Evolutionary conservation across 1,140 invertebrate species (phyloP).

Genomic region (Bombus confusus): DNA sequence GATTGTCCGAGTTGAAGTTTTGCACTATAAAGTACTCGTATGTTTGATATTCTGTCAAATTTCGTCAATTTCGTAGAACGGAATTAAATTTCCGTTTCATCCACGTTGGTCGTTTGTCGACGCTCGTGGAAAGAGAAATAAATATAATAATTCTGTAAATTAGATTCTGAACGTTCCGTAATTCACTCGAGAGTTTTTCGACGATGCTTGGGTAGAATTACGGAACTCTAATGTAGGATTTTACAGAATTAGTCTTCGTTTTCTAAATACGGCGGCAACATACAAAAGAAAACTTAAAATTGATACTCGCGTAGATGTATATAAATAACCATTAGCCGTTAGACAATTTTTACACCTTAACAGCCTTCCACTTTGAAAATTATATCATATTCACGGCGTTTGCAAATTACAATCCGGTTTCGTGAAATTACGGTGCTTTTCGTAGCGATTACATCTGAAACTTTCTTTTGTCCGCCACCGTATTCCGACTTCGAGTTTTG

Average conservation of each 20-base stretch:
- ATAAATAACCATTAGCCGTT: neutral
- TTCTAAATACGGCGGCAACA: neutral
- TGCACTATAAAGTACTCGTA: too few species aligned
- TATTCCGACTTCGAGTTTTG: neutral
- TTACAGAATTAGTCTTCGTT: neutral
- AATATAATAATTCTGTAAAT: too few species aligned
- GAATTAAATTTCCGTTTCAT: too few species aligned
- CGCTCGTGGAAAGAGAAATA: too few species aligned
- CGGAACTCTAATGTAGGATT: neutral
- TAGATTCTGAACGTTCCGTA: too few species aligned
- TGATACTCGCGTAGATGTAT: neutral
- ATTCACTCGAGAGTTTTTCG: too few species aligned
- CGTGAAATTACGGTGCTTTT: neutral
- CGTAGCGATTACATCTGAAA: neutral
- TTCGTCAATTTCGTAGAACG: too few species aligned
- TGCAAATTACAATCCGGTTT: neutral
- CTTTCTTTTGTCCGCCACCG: neutral
- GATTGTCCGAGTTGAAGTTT: too few species aligned
- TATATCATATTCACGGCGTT: neutral
- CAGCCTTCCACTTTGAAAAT: neutral
- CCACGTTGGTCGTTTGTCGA: too few species aligned
- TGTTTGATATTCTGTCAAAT: too few species aligned
- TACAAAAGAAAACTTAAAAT: neutral
- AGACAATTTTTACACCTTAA: neutral
- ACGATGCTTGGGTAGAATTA: neutral